Conservation (phyloP, 1,140 invertebrate genomes). For the Drosophila burlai region DNA sequence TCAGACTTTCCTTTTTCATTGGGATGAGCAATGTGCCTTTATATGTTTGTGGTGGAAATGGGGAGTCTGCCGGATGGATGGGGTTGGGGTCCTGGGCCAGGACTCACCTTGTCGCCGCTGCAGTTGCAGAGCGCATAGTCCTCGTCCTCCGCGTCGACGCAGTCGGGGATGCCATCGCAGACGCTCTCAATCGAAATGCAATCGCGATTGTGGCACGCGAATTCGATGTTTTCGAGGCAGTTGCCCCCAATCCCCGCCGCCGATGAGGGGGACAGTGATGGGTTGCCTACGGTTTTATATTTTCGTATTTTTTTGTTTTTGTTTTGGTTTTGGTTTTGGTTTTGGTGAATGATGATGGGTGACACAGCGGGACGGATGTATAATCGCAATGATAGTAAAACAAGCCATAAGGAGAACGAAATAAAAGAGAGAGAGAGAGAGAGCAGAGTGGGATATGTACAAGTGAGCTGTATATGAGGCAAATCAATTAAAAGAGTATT, state of each 20-base stretch:
- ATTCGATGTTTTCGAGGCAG: slow-evolving; percentile 85
- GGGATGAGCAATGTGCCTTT: slow-evolving; percentile 2
- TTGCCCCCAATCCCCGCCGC: slow-evolving; percentile 37
- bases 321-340: slow-evolving; percentile 22
- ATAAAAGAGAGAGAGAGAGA: slow-evolving; percentile 31
- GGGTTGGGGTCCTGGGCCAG: slow-evolving; percentile 14
- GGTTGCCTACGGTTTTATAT: slow-evolving; percentile 55
- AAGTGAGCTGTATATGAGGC: slow-evolving; percentile 39
- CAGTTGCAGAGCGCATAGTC: slow-evolving; percentile 84
- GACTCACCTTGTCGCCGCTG: slow-evolving; percentile 84
- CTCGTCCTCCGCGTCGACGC: slow-evolving; percentile 93
- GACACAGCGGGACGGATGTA: slow-evolving; percentile 60
- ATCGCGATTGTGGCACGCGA: slow-evolving; percentile 86
- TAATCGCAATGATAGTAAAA: slow-evolving; percentile 60
- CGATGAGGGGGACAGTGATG: slow-evolving; percentile 38
- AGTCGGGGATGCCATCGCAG: slow-evolving; percentile 94
- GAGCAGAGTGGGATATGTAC: slow-evolving; percentile 21
- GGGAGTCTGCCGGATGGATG: not conserved
- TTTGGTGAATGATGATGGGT: slow-evolving; percentile 52
- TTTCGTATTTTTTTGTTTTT: slow-evolving; percentile 9
- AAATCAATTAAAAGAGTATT: slow-evolving; percentile 52
- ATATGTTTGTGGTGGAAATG: not conserved
- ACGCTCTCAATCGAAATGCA: slow-evolving; percentile 87
- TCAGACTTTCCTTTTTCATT: not conserved
- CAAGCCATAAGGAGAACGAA: slow-evolving; percentile 46